Percentiles rank a stretch among this genome's conserved stretches.
phyloP scores from a whole-genome alignment of 2,797 vertebrate species.

The Lepilemur ruficaudatus region DNA sequence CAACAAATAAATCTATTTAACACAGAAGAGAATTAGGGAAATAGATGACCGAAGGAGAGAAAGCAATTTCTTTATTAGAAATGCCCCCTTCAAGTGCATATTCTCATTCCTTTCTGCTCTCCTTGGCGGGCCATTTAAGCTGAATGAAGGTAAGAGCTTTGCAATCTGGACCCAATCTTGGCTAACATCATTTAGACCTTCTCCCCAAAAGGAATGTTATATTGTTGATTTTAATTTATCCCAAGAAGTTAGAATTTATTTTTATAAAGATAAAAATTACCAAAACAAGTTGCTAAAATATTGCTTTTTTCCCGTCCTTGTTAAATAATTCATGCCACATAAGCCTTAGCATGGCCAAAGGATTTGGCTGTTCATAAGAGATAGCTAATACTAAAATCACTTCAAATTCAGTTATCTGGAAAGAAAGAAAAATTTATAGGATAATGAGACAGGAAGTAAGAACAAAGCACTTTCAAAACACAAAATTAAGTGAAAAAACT shows the following conservation, averaged over 20 bases:
- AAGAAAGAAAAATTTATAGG: background rate
- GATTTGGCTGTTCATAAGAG: slow-evolving; percentile 14
- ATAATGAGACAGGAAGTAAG: background rate
- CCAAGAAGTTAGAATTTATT: slow-evolving; percentile 26
- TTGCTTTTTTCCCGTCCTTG: background rate
- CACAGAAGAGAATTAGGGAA: slow-evolving; percentile 1
- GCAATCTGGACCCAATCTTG: background rate
- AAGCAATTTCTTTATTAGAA: background rate
- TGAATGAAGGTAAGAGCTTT: background rate
- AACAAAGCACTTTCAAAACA: slow-evolving; percentile 1
- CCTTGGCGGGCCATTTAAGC: background rate
- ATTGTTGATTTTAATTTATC: slow-evolving; percentile 14
- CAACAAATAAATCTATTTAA: background rate
- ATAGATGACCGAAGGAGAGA: background rate
- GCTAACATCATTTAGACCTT: background rate
- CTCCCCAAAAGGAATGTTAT: background rate
- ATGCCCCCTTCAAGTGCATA: background rate
- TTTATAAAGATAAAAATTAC: slow-evolving; percentile 33
- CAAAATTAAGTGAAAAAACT: slow-evolving; percentile 39
- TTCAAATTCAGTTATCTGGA: background rate
- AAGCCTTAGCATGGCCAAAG: background rate
- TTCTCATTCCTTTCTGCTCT: background rate
- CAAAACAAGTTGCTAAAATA: slow-evolving; percentile 36
- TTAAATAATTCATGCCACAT: background rate
- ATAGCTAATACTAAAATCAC: background rate